These are phyloP conservation scores for Thaumetopoea pityocampa DNA, from an alignment of 1,140 invertebrate species.

Conservation along the genomic window DNA sequence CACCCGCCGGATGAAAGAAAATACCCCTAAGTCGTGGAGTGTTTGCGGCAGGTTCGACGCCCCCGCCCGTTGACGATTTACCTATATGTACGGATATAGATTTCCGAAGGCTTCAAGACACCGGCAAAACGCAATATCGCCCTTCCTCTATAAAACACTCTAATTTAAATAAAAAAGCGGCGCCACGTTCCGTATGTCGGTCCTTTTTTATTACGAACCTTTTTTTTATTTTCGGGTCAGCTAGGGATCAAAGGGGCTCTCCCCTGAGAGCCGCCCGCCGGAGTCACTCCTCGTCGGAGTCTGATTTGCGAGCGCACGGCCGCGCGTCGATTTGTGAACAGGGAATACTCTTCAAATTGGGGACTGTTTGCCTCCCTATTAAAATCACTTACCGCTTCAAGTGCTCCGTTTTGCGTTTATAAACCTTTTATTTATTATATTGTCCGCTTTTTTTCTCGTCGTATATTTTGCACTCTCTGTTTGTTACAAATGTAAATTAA, in stretches of 20 bases:
- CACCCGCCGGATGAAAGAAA: conserved; percentile 28
- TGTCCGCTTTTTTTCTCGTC: not conserved
- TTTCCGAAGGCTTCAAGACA: conserved; percentile 55
- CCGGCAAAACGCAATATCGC: conserved; percentile 72
- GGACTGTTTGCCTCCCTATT: conserved; percentile 66
- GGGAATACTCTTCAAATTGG: conserved; percentile 68
- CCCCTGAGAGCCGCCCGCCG: conserved; percentile 50
- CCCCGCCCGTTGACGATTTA: conserved; percentile 37
- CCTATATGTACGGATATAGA: conserved; percentile 43
- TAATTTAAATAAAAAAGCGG: conserved; percentile 76
- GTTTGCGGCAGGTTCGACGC: conserved; percentile 43
- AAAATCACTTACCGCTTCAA: conserved; percentile 62
- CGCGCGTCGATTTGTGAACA: conserved; percentile 69
- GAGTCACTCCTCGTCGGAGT: conserved; percentile 38
- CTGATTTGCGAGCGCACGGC: conserved; percentile 67
- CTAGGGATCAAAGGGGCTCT: conserved; percentile 72
- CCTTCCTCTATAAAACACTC: conserved; percentile 73
- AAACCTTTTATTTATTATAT: not conserved
- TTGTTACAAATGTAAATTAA: too few species aligned
- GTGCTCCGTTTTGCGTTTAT: conserved; percentile 29
- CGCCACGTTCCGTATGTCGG: conserved; percentile 74
- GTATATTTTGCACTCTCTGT: too few species aligned
- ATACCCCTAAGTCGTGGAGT: conserved; percentile 34
- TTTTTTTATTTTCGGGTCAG: conserved; percentile 75
- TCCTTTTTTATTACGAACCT: conserved; percentile 74